Evolutionary conservation across 2,888 invertebrate species (phyloP), one percentile per base, ranked within the genome.

Genomic region (Drosophila limbata): DNA sequence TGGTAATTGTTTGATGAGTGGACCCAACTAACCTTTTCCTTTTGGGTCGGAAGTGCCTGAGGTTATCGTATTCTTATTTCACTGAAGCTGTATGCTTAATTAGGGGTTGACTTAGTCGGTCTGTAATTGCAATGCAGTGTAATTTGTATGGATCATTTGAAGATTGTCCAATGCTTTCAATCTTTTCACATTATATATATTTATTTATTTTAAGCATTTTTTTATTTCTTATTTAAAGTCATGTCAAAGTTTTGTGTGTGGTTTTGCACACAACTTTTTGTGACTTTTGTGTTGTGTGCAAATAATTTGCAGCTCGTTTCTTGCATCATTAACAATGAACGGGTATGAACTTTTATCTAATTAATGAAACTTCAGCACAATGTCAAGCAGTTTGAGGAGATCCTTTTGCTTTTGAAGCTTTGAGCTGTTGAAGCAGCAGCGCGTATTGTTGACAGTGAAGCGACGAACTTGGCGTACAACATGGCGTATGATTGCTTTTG

Each of bases 291-390:
- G 81, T 78, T 88, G 89, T 88, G 81, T 76, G 89, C 81, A 84
- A 84, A 84, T 84, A 84, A 84, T 84, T 84, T 86, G 81, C 84
- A 85, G 79, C 87, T 89, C 84, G 88, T 84, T 80, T 75, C 70
- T 60, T 81, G 81, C 87, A 84, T 88, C 91, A 90, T 91, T 89
- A 90, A 86, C 91, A 91, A 90, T 91, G 82, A 77, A 52, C 57
- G 35, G 55, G 31, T 39, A 39, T 28, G 44, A 91, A 91, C 90
- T 92, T 91, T 91, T 91, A 91, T 91, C 91, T 92, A 91, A 92
- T 91, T 91, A 91, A 91, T 90, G 81, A 92, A 92, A 91, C 89
- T 91, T 92, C 90, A 91, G 84, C 91, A 90, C 87, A 91, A 90
- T 89, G 92, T 89, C 89, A 87, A 74, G 81, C 60, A 69, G 67